These are phyloP conservation scores for Hyalella azteca DNA, from an alignment of 2,888 invertebrate genomes.

Conservation along the genomic window DNA sequence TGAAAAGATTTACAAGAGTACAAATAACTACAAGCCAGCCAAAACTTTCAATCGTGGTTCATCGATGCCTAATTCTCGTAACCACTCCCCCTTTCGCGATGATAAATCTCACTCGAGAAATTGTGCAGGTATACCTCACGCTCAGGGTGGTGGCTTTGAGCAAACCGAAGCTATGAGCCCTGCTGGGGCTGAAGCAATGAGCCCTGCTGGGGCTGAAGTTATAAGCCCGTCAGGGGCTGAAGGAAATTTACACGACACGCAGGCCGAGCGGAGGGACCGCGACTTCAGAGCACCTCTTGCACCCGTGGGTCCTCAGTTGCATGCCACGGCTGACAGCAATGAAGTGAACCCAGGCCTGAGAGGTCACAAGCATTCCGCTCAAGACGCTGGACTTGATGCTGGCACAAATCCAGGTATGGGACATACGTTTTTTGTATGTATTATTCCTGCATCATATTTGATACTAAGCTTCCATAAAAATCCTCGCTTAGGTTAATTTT, in stretches of 20 bases:
- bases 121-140: conserved; percentile 2
- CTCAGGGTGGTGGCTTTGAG: neutral
- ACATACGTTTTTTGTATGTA: neutral
- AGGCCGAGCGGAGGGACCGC: neutral
- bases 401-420: neutral
- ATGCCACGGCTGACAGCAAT: neutral
- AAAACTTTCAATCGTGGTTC: neutral
- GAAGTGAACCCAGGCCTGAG: neutral
- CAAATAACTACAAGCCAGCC: neutral
- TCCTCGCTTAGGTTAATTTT: too few relatives aligned
- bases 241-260: neutral
- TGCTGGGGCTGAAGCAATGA: neutral
- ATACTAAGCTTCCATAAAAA: too few relatives aligned
- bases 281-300: neutral
- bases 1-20: neutral
- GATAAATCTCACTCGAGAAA: neutral
- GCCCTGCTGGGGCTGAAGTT: neutral
- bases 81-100: neutral
- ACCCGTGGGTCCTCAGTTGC: neutral
- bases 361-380: conserved; percentile 14
- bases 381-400: conserved; percentile 18
- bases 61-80: neutral
- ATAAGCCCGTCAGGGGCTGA: neutral
- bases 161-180: neutral
- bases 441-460: too few relatives aligned